Percentiles rank a stretch among this genome's conserved stretches.
These are phyloP conservation scores for Perca schrenkii DNA, from an alignment of 2,113 vertebrate genomes.

Conservation along the genomic window DNA sequence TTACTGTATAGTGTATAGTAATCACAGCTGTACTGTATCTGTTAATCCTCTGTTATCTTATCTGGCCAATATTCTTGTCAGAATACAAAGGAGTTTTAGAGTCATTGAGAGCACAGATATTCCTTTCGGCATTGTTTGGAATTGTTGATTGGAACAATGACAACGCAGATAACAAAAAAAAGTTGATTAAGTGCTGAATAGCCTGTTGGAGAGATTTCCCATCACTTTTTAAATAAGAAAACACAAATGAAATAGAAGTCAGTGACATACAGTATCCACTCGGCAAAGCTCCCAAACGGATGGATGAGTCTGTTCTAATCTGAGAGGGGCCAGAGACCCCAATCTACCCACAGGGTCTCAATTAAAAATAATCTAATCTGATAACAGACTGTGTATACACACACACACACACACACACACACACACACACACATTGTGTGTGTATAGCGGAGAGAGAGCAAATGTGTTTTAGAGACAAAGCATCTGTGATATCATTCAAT, in stretches of 20 bases:
- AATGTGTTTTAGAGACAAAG: not conserved
- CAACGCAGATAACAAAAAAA: constrained; percentile 10
- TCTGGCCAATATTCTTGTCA: not conserved
- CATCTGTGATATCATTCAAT: constrained; percentile 6
- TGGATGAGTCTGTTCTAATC: constrained; percentile 26
- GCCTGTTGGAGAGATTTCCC: not conserved
- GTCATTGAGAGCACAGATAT: not conserved
- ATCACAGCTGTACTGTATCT: not conserved
- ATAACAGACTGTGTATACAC: constrained; percentile 2
- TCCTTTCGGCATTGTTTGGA: not conserved
- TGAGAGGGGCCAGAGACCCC: constrained; percentile 30
- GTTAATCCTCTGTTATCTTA: not conserved
- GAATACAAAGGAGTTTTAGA: not conserved
- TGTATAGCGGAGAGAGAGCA: too few species aligned
- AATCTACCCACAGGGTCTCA: constrained; percentile 38
- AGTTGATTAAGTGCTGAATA: not conserved
- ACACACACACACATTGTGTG: not conserved
- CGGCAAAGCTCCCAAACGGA: constrained; percentile 11
- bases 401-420: constrained; percentile 2
- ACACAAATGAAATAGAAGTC: constrained; percentile 3
- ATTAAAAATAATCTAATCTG: constrained; percentile 43
- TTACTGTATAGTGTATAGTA: not conserved
- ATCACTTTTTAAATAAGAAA: constrained; percentile 16
- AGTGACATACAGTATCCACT: constrained; percentile 4
- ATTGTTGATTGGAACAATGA: not conserved